phyloP scores from a whole-genome alignment of 2,113 vertebrate species.

The Panurus biarmicus region DNA sequence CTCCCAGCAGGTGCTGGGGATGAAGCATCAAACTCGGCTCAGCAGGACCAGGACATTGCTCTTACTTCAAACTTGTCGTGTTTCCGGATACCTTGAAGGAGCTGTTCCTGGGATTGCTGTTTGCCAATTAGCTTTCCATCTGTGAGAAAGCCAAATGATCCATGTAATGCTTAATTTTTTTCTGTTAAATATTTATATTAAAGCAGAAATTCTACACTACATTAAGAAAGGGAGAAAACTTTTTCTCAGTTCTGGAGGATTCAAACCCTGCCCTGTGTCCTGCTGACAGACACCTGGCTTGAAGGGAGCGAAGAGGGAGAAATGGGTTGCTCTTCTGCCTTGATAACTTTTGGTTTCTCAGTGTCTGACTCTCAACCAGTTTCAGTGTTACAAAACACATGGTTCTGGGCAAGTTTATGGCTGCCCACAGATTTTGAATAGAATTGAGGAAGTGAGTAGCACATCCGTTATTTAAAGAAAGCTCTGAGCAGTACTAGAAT shows the following conservation, averaged over 20 bases:
- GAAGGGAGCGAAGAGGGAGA: not conserved
- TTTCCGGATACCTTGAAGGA: not conserved
- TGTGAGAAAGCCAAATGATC: not conserved
- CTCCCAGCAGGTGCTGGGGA: not conserved
- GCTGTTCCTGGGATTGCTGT: not conserved
- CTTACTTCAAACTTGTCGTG: not conserved
- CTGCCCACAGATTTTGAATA: constrained; percentile 1
- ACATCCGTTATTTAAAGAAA: not conserved
- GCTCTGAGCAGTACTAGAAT: not conserved
- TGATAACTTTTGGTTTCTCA: not conserved
- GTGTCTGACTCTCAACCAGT: not conserved
- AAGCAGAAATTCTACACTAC: not conserved
- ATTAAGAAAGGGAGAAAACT: not conserved
- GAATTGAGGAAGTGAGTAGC: not conserved
- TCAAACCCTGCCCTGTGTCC: not conserved
- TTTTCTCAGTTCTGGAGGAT: not conserved
- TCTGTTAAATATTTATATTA: not conserved
- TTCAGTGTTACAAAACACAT: not conserved
- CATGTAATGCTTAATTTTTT: rapidly evolving
- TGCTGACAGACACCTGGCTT: not conserved
- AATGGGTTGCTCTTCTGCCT: not conserved
- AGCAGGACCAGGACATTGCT: not conserved
- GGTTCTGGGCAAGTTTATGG: not conserved
- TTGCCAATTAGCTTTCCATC: not conserved
- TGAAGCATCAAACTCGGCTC: not conserved